Base-by-base conservation (phyloP, 2,888 invertebrate species). In the Limenitis camilla region DNA sequence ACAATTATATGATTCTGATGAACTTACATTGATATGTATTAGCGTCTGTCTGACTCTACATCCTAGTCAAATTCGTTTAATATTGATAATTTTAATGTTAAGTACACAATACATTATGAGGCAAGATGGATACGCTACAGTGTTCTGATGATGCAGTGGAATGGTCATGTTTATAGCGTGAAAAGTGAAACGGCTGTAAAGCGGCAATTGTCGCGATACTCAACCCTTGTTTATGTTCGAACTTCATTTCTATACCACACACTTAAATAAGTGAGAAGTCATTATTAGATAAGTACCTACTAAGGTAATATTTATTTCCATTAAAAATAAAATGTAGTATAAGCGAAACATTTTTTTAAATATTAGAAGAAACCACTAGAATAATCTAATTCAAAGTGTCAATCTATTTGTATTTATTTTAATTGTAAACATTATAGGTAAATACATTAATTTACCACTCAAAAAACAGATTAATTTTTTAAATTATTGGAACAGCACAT, bases 101-200 rank as follows among this genome's bases (percentile, higher is more conserved):
- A 6, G 10, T 7, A 28, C n/a, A 10, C 7, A 27, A 36, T 36
- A 5, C 3, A 10, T 36, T 36, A 10, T 36, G n/a, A 10, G 6
- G 9, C 2, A 4, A 36, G 6, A 10, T 3, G 4, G 10, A 10
- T 36, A 9, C n/a, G 6, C 5, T 36, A 10, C 4, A 36, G n/a
- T 1, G 38, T 43, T 42, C 43, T 56, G 43, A 53, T 53, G 55
- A 55, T 51, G 51, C 43, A 52, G 53, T 53, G 53, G 47, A 42
- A 52, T 51, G 55, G 55, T 55, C 58, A 57, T 55, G 68, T 76
- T 80, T 73, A 80, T 76, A 72, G 79, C 74, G 68, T 71, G 74
- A 76, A 76, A 77, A 74, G 75, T 74, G 74, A 74, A 80, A 79
- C 75, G 76, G 76, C 68, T 69, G 74, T 81, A 73, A 78, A 77